Percentiles rank a stretch among this genome's conserved stretches.
Evolutionary conservation across 2,888 invertebrate genomes (phyloP).

Genomic region (Nudaria mundana): DNA sequence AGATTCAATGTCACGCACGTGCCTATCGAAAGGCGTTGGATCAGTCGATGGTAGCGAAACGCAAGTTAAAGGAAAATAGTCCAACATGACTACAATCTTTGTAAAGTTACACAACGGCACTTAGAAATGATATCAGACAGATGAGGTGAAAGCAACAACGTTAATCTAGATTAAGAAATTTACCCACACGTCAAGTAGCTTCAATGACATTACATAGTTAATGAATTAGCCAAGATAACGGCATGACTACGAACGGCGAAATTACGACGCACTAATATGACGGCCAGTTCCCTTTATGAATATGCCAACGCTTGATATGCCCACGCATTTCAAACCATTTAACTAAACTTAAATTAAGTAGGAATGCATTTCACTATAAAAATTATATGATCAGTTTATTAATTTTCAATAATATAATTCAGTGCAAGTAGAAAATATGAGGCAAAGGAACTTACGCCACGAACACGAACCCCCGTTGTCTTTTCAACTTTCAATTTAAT

Average conservation of each 20-base stretch:
- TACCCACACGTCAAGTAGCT: conserved; percentile 13
- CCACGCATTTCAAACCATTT: conserved; percentile 35
- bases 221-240: conserved; percentile 72
- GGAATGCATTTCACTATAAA: conserved; percentile 10
- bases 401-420: conserved; percentile 54
- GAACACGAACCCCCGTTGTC: conserved; percentile 15
- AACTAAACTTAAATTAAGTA: conserved; percentile 12
- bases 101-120: conserved; percentile 34
- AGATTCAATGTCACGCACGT: conserved; percentile 61
- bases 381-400: conserved; percentile 13
- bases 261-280: conserved; percentile 72
- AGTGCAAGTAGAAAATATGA: conserved; percentile 45
- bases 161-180: conserved; percentile 16
- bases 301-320: conserved; percentile 35
- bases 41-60: conserved; percentile 31
- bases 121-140: conserved; percentile 9
- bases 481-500: conserved; percentile 17
- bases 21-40: conserved; percentile 38
- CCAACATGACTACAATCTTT: conserved; percentile 24
- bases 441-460: conserved; percentile 53
- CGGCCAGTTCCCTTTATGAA: conserved; percentile 44
- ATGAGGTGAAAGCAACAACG: conserved; percentile 17
- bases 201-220: conserved; percentile 48
- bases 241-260: conserved; percentile 68
- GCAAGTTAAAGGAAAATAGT: conserved; percentile 28